Conservation (phyloP, 2,888 invertebrate genomes). For the Azorinus chamasolen region DNA sequence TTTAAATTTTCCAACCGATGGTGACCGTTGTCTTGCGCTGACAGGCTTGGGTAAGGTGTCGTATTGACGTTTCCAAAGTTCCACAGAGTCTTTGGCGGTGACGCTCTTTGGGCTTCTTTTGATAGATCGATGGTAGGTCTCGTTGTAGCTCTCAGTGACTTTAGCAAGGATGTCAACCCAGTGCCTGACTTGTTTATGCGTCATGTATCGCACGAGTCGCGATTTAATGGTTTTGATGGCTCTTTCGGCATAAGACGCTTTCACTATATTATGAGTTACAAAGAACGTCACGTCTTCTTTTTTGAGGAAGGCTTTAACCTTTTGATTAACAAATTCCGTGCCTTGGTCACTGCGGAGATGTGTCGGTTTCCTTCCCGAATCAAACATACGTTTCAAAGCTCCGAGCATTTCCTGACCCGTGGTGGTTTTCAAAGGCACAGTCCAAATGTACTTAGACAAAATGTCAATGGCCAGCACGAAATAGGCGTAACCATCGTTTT, state of each 20-base stretch:
- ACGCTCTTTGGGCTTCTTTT: slow-evolving; percentile 39
- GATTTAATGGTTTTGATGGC: slow-evolving; percentile 51
- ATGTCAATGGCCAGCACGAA: slow-evolving; percentile 39
- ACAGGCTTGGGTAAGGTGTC: slow-evolving; percentile 18
- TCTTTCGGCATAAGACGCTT: slow-evolving; percentile 44
- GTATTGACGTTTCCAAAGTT: slow-evolving; percentile 34
- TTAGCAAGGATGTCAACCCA: slow-evolving; percentile 40
- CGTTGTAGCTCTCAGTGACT: slow-evolving; percentile 38
- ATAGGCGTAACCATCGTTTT: slow-evolving; percentile 43
- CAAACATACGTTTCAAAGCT: slow-evolving; percentile 31
- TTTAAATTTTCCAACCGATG: background rate
- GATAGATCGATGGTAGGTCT: slow-evolving; percentile 42
- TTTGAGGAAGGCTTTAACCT: slow-evolving; percentile 27
- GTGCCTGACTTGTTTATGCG: slow-evolving; percentile 29
- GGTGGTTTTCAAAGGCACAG: slow-evolving; percentile 21
- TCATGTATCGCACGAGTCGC: slow-evolving; percentile 45
- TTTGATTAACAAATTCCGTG: slow-evolving; percentile 38
- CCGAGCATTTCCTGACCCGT: slow-evolving; percentile 43
- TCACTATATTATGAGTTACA: slow-evolving; percentile 34
- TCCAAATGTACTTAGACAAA: slow-evolving; percentile 39
- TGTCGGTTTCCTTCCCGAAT: slow-evolving; percentile 12
- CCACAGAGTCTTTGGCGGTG: slow-evolving; percentile 25
- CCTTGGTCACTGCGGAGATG: slow-evolving; percentile 34
- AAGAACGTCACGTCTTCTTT: slow-evolving; percentile 24
- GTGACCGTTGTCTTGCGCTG: slow-evolving; percentile 5